These are phyloP conservation scores for Coreius guichenoti DNA, from an alignment of 2,797 vertebrate genomes.

Conservation along the genomic window DNA sequence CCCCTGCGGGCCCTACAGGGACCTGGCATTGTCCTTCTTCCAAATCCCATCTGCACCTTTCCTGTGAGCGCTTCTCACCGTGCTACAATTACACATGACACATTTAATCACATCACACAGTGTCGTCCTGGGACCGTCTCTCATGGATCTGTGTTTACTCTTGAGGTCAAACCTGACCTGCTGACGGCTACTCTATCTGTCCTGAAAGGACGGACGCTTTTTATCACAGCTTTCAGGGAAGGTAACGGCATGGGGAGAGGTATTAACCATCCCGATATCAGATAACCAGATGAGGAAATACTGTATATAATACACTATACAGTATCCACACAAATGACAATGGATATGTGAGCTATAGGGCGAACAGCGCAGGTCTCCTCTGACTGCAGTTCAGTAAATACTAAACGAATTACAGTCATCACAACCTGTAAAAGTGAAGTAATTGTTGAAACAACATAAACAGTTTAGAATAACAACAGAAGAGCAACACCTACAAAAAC, in stretches of 20 bases:
- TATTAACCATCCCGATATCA: constrained; percentile 30
- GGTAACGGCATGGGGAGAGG: constrained; percentile 21
- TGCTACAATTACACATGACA: constrained; percentile 61
- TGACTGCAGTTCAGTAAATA: neutral
- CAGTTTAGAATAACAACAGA: neutral
- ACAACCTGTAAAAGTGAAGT: neutral
- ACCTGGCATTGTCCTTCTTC: constrained; percentile 37
- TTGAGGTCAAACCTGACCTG: constrained; percentile 38
- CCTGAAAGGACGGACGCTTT: constrained; percentile 47
- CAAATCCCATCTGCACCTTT: constrained; percentile 53
- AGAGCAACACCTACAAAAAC: neutral
- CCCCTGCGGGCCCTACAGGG: constrained; percentile 41
- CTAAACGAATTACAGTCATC: no score
- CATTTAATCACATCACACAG: constrained; percentile 60
- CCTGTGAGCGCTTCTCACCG: constrained; percentile 49
- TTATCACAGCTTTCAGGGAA: constrained; percentile 31
- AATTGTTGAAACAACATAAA: neutral
- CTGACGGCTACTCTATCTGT: constrained; percentile 38
- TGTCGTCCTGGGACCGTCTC: constrained; percentile 48
- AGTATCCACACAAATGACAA: neutral
- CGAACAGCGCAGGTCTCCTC: neutral
- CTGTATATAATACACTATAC: constrained; percentile 13
- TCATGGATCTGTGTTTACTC: constrained; percentile 46
- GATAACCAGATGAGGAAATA: constrained; percentile 36
- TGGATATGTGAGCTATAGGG: constrained; percentile 7